Conservation (phyloP, 2,888 invertebrate genomes). For the Dysmachus trigonus region DNA sequence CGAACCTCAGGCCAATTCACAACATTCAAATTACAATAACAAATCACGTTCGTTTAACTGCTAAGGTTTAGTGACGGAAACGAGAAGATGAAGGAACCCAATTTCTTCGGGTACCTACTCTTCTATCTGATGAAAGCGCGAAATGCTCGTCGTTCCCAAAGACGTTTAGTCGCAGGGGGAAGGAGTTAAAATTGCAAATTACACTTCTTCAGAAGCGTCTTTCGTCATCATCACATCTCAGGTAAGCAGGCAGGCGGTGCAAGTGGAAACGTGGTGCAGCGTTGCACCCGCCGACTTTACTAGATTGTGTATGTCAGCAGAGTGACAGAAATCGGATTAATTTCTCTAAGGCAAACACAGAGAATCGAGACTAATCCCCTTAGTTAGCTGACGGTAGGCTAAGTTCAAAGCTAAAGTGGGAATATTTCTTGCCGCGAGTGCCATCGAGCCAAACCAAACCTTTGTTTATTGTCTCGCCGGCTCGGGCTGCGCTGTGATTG, state of each 20-base stretch:
- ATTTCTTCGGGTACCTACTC: background rate
- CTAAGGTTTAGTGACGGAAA: background rate
- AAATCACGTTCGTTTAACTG: background rate
- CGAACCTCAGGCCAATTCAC: background rate
- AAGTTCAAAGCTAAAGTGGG: slow-evolving; percentile 11
- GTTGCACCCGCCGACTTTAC: background rate
- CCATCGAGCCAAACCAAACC: background rate
- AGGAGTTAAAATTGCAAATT: background rate
- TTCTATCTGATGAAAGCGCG: background rate
- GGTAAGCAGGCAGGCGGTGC: background rate
- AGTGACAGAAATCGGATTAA: background rate
- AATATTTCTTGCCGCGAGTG: background rate
- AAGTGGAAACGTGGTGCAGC: background rate
- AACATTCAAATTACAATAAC: background rate
- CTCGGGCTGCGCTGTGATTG: background rate
- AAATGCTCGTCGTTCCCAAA: background rate
- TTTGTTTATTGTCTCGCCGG: background rate
- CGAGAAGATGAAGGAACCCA: background rate
- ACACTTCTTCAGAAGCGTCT: background rate
- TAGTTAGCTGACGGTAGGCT: background rate
- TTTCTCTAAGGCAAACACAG: slow-evolving; percentile 1
- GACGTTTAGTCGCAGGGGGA: background rate
- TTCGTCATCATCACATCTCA: background rate
- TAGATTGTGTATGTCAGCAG: background rate
- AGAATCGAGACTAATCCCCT: background rate